A percentile compares a stretch with the other conserved stretches of the same genome.
These are phyloP conservation scores for Beroe forskalii DNA, from an alignment of 37 sponge, comb jelly and placozoan species.

Conservation along the genomic window DNA sequence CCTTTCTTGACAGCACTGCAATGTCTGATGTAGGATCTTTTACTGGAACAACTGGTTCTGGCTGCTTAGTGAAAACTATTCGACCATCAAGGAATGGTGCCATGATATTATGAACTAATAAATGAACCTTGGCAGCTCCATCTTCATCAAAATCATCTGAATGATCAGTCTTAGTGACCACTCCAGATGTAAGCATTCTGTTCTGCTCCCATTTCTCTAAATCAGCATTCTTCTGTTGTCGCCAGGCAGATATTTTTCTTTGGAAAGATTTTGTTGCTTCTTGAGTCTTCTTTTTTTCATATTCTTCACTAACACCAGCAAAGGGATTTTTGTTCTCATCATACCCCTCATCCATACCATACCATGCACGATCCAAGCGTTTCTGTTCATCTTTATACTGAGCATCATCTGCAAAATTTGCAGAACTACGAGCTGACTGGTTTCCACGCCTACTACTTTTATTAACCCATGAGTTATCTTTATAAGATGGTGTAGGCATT, in stretches of 20 bases:
- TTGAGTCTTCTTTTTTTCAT: conserved; percentile 92
- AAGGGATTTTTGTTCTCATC: conserved; percentile 91
- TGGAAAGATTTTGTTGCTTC: conserved; percentile 80
- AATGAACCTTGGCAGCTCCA: conserved; percentile 82
- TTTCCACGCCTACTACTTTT: conserved; percentile 70
- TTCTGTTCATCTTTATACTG: conserved; percentile 53
- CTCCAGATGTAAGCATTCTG: conserved; percentile 92
- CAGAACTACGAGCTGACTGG: not conserved
- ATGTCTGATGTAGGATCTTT: conserved; percentile 98
- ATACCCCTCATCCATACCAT: conserved; percentile 86
- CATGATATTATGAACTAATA: conserved; percentile 97
- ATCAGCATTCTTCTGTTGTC: conserved; percentile 93
- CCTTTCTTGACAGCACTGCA: conserved; percentile 90
- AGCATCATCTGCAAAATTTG: conserved; percentile 4
- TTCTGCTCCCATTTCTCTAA: conserved; percentile 98
- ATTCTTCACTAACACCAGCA: conserved; percentile 89
- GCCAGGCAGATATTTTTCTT: conserved; percentile 92
- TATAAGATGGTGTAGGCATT: conserved; percentile 89
- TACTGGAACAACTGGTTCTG: conserved; percentile 90
- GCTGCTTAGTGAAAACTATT: conserved; percentile 95
- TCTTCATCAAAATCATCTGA: conserved; percentile 96
- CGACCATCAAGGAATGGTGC: conserved; percentile 98
- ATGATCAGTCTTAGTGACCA: conserved; percentile 74
- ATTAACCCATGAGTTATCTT: conserved; percentile 90
- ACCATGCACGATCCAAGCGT: conserved; percentile 98